These are phyloP conservation scores for Limnothrissa miodon DNA, from an alignment of 2,113 vertebrate species.

Conservation along the genomic window DNA sequence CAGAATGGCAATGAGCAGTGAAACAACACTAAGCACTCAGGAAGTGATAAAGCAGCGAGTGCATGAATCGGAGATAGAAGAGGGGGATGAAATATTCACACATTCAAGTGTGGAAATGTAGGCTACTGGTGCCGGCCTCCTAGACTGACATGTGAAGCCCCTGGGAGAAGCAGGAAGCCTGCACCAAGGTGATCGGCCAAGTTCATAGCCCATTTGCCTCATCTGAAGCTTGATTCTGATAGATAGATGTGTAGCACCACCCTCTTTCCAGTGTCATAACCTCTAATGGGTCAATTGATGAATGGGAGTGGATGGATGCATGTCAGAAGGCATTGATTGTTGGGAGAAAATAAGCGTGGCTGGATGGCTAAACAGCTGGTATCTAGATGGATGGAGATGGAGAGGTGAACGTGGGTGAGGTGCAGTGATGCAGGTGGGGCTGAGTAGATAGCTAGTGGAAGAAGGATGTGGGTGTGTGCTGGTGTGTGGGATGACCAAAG, in stretches of 20 bases:
- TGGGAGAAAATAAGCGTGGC: not conserved
- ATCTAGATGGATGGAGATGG: not conserved
- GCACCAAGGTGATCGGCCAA: not conserved
- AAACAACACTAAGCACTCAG: constrained; percentile 73
- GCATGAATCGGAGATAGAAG: constrained; percentile 58
- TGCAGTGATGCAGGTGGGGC: not conserved
- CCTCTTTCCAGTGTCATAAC: not conserved
- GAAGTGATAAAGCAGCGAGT: constrained; percentile 27
- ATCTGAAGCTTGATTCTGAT: not conserved
- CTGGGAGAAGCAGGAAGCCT: not conserved
- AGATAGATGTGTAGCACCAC: not conserved
- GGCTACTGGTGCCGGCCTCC: constrained; percentile 19
- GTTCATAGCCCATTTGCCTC: not conserved
- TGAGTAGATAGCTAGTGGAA: not conserved
- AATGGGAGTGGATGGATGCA: not conserved
- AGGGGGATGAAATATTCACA: constrained; percentile 68
- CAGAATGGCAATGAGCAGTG: constrained; percentile 64
- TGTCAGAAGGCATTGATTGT: not conserved
- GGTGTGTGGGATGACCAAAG: constrained; percentile 36
- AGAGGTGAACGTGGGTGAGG: not conserved
- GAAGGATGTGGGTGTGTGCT: constrained; percentile 35
- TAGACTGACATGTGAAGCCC: not conserved
- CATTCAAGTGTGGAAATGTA: constrained; percentile 41
- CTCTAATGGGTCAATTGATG: not conserved
- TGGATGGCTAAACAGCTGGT: not conserved